These are phyloP conservation scores for Creontiades dilutus DNA, from an alignment of 2,888 invertebrate species.

Conservation along the genomic window DNA sequence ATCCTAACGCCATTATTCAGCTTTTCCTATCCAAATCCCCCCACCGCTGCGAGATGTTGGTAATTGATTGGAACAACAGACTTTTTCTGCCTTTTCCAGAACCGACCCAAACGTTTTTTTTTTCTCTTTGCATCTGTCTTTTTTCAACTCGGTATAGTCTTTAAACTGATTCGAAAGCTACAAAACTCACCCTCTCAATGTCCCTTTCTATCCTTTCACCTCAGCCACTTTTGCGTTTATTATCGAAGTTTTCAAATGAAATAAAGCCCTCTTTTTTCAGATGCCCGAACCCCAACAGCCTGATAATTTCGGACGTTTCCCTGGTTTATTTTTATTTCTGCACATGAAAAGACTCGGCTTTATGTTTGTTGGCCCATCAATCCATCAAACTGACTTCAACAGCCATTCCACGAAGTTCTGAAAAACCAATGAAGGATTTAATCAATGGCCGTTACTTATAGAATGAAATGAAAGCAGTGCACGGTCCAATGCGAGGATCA, in stretches of 20 bases:
- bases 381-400: not conserved
- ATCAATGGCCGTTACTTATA: too few species aligned
- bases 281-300: slow-evolving; percentile 8
- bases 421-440: too few species aligned
- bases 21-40: slow-evolving; percentile 30
- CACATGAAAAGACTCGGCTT: not conserved
- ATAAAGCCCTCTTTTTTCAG: slow-evolving; percentile 41
- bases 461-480: too few species aligned
- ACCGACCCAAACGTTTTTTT: slow-evolving; percentile 1
- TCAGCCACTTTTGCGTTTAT: slow-evolving; percentile 46
- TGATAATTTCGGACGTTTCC: slow-evolving; percentile 21
- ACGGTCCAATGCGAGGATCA: too few species aligned
- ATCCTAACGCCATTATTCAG: slow-evolving; percentile 61
- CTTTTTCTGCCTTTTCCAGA: not conserved
- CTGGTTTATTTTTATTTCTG: slow-evolving; percentile 13
- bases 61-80: slow-evolving; percentile 66
- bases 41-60: slow-evolving; percentile 46
- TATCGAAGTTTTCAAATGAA: slow-evolving; percentile 52
- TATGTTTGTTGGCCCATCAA: not conserved
- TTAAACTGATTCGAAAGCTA: slow-evolving; percentile 49
- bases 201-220: slow-evolving; percentile 43
- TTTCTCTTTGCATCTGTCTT: not conserved
- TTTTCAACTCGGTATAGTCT: slow-evolving; percentile 10
- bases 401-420: too few species aligned
- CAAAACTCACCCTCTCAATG: slow-evolving; percentile 14